These are phyloP conservation scores for Diploscapter pachys DNA, from an alignment of 1,140 invertebrate genomes.

Conservation along the genomic window DNA sequence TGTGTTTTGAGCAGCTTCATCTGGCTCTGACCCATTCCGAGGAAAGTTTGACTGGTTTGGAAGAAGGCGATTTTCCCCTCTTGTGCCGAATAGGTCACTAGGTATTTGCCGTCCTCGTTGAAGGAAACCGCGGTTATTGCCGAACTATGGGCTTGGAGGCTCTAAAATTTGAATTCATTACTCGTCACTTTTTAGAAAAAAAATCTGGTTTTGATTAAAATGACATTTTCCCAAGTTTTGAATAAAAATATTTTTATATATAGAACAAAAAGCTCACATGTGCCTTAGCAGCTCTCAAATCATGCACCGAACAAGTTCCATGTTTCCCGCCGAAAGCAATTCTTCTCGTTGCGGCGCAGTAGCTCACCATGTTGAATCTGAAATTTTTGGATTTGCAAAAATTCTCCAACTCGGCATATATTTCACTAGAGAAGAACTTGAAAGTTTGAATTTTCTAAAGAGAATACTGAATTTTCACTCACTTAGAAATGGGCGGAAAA, in stretches of 20 bases:
- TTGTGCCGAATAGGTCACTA: constrained; percentile 88
- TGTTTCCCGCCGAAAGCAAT: constrained; percentile 91
- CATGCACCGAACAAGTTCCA: constrained; percentile 88
- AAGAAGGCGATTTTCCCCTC: constrained; percentile 96
- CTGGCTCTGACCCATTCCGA: constrained; percentile 80
- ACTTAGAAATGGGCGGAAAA: constrained; percentile 83
- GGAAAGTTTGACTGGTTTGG: constrained; percentile 77
- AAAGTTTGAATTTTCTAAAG: too few relatives aligned
- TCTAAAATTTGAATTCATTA: constrained; percentile 62
- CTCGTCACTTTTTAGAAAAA: too few relatives aligned
- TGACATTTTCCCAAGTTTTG: too few relatives aligned
- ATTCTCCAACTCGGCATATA: neutral
- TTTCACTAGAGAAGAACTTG: too few relatives aligned
- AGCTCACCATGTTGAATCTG: constrained; percentile 71
- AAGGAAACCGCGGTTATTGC: constrained; percentile 87
- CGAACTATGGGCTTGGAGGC: constrained; percentile 78
- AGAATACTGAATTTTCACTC: constrained; percentile 6
- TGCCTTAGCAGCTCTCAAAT: constrained; percentile 86
- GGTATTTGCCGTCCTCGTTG: constrained; percentile 91
- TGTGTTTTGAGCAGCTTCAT: constrained; percentile 50
- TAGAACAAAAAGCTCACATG: constrained; percentile 64
- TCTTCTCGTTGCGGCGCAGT: constrained; percentile 83
- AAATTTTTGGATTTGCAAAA: constrained; percentile 25
- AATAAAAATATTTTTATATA: too few relatives aligned
- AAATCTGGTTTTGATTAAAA: too few relatives aligned